Evolutionary conservation across 2,797 vertebrate species (phyloP), one percentile per base, ranked within the genome.

Genomic region (Tapirus indicus): DNA sequence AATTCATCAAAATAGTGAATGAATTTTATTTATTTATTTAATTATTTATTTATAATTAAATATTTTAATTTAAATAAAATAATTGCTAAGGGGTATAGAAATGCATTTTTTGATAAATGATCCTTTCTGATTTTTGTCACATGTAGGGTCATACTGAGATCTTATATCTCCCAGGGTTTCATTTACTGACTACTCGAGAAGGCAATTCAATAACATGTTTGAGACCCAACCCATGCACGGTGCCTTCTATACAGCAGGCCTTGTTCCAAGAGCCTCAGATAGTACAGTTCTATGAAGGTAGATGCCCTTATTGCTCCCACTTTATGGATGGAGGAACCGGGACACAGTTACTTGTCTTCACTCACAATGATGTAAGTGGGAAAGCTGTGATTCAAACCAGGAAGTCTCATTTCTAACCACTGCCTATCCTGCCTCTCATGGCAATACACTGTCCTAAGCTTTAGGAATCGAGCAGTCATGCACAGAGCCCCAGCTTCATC

Each of bases 1-100:
- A 94, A 95, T 52, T 86, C 82, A 86, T 47, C 29, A 93, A 94
- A 79, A 69, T 83, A 71, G 21, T 86, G 60, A 88, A 60, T 49
- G 16, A 80, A 38, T 38, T 38, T 38, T 38, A 38, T 38, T 38
- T 38, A 38, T 38, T 38, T 38, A 38, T 38, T 38, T 38, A 38
- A 38, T 38, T 38, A 38, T 38, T 38, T 38, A 38, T 38, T 38
- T 38, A 38, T 38, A 38, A 38, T 38, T 38, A 38, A 38, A 38
- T 38, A 38, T 38, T 38, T 38, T 38, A 38, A 38, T 38, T 38
- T 44, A 71, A 91, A 68, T 68, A 66, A 58, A 80, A 77, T 75
- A 58, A 95, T n/a, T 92, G 41, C 27, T 79, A 11, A 58, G 49
- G 5, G 32, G 56, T 84, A 93, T 62, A 77, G 32, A 95, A 94